A percentile compares a stretch with the other conserved stretches of the same genome.
phyloP scores from a whole-genome alignment of 2,113 vertebrate species.

The zebrafish (Danio rerio) region GRCz12tu NC_133192.1:14986501-14987000 shows the following conservation, averaged over 20 bases:
- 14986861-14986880: too few species aligned
- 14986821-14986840: too few species aligned
- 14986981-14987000: too few species aligned
- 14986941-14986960: too few species aligned
- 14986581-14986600: neutral
- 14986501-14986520: neutral
- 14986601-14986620: neutral
- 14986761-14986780: neutral
- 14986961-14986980: too few species aligned
- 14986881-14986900: too few species aligned
- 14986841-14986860: too few species aligned
- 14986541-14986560: conserved; percentile 9
- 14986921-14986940: too few species aligned
- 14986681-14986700: neutral
- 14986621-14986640: neutral
- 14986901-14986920: too few species aligned
- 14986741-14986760: neutral
- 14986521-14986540: conserved; percentile 10
- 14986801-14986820: too few species aligned
- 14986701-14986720: neutral
- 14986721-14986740: neutral
- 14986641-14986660: conserved; percentile 19
- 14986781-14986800: too few species aligned
- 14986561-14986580: neutral
- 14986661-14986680: conserved; percentile 1